Evolutionary conservation across 2,797 vertebrate species (phyloP).

Genomic region (Acrocephalus scirpaceus): DNA sequence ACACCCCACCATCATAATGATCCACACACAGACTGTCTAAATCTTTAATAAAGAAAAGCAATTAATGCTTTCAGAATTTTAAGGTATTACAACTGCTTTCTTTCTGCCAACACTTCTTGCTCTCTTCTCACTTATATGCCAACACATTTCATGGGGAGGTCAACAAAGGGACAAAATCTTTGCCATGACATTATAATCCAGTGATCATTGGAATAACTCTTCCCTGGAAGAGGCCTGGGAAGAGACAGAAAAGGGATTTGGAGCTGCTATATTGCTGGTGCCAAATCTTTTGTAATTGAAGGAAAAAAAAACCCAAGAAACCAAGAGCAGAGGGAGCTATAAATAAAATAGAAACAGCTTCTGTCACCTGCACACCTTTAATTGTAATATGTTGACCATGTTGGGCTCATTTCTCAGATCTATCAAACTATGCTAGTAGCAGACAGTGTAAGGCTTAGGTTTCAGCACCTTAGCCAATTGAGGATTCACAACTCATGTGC

Average conservation of each 20-base stretch:
- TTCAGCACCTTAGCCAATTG: not conserved
- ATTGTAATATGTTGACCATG: not conserved
- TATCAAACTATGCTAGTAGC: not conserved
- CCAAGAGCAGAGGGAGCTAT: not conserved
- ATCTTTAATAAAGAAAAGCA: not conserved
- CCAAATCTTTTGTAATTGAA: not conserved
- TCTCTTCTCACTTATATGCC: not conserved
- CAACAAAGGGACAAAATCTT: not conserved
- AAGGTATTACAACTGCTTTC: not conserved
- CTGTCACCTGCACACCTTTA: not conserved
- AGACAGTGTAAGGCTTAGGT: not conserved
- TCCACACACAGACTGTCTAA: not conserved
- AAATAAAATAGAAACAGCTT: not conserved
- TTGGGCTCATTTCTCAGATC: not conserved
- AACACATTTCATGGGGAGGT: not conserved
- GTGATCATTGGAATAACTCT: not conserved
- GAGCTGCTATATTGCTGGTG: not conserved
- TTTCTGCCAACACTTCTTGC: not conserved
- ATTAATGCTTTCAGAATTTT: not conserved
- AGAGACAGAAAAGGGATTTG: not conserved
- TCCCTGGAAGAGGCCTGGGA: not conserved
- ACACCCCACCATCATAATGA: accelerated
- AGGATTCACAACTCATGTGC: not conserved
- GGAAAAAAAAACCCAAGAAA: not conserved
- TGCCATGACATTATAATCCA: not conserved